Evolutionary conservation across 2,113 vertebrate genomes (phyloP).

Genomic region (Apeltes quadracus): DNA sequence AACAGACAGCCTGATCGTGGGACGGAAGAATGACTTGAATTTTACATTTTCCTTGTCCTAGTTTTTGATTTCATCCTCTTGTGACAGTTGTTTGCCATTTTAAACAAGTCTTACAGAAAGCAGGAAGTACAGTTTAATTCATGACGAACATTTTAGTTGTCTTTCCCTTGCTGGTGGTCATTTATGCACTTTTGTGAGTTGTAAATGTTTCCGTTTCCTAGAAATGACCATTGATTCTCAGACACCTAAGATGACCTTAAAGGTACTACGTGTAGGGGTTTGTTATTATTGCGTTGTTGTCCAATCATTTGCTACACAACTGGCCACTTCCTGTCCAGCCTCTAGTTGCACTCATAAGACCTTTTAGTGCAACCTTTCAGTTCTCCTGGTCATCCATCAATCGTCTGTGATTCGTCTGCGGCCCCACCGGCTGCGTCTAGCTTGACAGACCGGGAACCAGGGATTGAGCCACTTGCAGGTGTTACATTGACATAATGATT

Average conservation of each 20-base stretch:
- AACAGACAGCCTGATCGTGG: constrained; percentile 66
- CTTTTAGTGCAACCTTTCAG: too few species aligned
- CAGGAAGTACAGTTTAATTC: constrained; percentile 58
- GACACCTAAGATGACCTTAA: constrained; percentile 45
- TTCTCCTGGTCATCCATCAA: not conserved
- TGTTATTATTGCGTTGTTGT: constrained; percentile 22
- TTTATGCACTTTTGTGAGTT: constrained; percentile 78
- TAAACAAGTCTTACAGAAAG: constrained; percentile 54
- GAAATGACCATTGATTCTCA: constrained; percentile 55
- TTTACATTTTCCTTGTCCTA: constrained; percentile 34
- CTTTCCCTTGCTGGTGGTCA: constrained; percentile 64
- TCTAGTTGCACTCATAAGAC: not conserved
- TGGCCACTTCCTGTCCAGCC: not conserved
- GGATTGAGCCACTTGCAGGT: constrained; percentile 3
- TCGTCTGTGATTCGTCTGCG: not conserved
- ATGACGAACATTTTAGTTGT: constrained; percentile 41
- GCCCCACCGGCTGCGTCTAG: not conserved
- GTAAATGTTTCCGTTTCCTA: constrained; percentile 63
- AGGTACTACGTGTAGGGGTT: constrained; percentile 70
- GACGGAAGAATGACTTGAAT: constrained; percentile 76
- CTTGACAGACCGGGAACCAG: not conserved
- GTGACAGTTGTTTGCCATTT: constrained; percentile 61
- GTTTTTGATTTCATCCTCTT: constrained; percentile 53
- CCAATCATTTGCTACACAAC: not conserved
- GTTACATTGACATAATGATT: constrained; percentile 41